Base-by-base conservation (phyloP, 1,140 invertebrate species). In the Aphidius gifuensis region DNA sequence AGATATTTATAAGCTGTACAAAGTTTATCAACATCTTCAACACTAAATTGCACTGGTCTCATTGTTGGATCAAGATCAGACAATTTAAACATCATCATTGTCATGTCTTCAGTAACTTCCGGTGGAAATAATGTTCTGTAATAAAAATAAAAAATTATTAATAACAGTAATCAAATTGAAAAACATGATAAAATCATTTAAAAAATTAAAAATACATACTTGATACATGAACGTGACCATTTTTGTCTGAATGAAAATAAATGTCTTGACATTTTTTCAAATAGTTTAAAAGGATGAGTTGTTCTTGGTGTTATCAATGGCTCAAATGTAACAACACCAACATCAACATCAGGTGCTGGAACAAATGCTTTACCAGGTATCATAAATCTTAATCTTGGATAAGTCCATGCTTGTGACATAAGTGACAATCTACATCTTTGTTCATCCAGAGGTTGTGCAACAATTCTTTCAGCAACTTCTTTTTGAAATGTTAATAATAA, bases 401-500 rank as follows among this genome's bases (percentile, higher is more conserved):
- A 77, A 64, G 94, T 94, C 85, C 93, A 94, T 74, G 92, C 87
- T 79, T 99, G 97, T 71, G 92, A 93, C 90, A 99, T 97, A 6
- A 98, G 83, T 4, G 95, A 98, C 5, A 99, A 77, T 54, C 96
- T 81, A 76, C 92, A 94, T 70, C 97, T 84, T 73, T 94, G 87
- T 9, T 81, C 71, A 50, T 84, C 71, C 45, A 79, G 71, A 4
- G 86, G 80, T 2, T 79, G 77, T 9, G 96, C 93, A 21, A 90
- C 86, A 75, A 99, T 92, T 73, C 97, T 84, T 75, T 97, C 89
- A 2, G 92, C 94, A 1, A 96, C 92, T 85, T 96, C 92, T 73
- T 97, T 91, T 82, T 99, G 98, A 84, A 99, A 99, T 11, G 97
- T 99, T 47, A 99, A 81, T 1, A 94, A 96, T 86, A 99, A 87